Base-by-base conservation (phyloP, 2,113 vertebrate species). In the Notarius lentiginosus region DNA sequence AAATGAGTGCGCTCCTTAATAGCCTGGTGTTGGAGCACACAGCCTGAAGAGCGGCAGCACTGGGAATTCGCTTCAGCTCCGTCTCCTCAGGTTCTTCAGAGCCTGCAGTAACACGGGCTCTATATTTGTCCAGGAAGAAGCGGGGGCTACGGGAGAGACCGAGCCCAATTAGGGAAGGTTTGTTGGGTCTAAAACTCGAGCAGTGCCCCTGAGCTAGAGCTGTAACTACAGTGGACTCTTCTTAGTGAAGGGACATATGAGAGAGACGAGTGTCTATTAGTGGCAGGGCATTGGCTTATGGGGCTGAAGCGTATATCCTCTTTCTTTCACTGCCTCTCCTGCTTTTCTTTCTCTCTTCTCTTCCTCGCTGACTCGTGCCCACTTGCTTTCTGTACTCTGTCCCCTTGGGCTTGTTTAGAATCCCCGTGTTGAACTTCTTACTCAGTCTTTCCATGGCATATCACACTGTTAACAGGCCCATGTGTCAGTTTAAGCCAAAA, bases 141-240 rank as follows among this genome's bases (percentile, higher is more conserved):
- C 6, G 3, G 22, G 70, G 65, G 58, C 84, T 80, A 51, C 58
- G 17, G 72, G 66, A 86, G 87, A 82, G 76, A 63, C 27, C 4
- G 51, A 55, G 77, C 77, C 89, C 85, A 90, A 90, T 90, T 88
- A 90, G 84, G 80, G 82, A 65, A 80, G 87, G 84, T 88, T 90
- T 90, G 87, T 84, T 63, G 24, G 82, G 84, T 60, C 70, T 84
- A 61, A 84, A 88, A 66, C 76, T 84, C 70, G 82, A 81, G 73
- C 89, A 80, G 84, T 84, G 89, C 60, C 84, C 79, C 89, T 83
- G 84, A 88, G 87, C 81, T 70, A 76, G 68, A 84, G 82, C 82
- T 83, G 2, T 5, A 85, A 89, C 84, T 82, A 76, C 53, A 20
- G 49, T 70, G 51, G 63, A 72, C 84, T 88, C 49, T n/a, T 89